These are phyloP conservation scores for Aricia artaxerxes DNA, from an alignment of 2,888 invertebrate genomes.

Conservation along the genomic window DNA sequence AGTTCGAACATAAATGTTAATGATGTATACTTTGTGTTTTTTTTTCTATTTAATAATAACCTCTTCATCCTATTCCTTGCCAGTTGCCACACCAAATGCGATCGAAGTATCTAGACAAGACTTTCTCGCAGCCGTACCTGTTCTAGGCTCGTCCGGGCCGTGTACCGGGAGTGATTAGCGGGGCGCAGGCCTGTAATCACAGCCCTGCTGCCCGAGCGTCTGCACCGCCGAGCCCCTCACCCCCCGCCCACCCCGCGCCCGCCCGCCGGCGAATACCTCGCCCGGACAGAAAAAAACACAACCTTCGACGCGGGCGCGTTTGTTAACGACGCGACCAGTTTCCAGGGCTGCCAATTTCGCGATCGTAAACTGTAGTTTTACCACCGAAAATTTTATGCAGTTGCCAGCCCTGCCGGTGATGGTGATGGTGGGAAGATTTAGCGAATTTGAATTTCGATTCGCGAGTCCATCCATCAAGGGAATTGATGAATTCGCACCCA, in stretches of 20 bases:
- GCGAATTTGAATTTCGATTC: constrained; percentile 80
- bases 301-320: constrained; percentile 55
- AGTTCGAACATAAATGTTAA: too few relatives aligned
- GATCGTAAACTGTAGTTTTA: not conserved
- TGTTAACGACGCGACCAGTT: constrained; percentile 77
- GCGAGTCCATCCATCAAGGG: constrained; percentile 76
- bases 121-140: constrained; percentile 48
- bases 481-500: constrained; percentile 79
- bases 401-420: constrained; percentile 36
- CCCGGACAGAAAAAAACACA: constrained; percentile 68
- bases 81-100: too few relatives aligned
- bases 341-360: constrained; percentile 45
- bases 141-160: constrained; percentile 50
- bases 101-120: not conserved
- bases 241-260: constrained; percentile 45
- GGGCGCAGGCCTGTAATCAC: constrained; percentile 75
- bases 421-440: constrained; percentile 77
- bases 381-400: not conserved
- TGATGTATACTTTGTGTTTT: too few relatives aligned
- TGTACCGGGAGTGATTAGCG: constrained; percentile 74
- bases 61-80: too few relatives aligned
- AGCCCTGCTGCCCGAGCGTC: constrained; percentile 73
- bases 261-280: constrained; percentile 66
- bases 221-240: constrained; percentile 61
- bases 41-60: too few relatives aligned